phyloP scores from a whole-genome alignment of 2,888 invertebrate species.

The Clepsis dumicolana region DNA sequence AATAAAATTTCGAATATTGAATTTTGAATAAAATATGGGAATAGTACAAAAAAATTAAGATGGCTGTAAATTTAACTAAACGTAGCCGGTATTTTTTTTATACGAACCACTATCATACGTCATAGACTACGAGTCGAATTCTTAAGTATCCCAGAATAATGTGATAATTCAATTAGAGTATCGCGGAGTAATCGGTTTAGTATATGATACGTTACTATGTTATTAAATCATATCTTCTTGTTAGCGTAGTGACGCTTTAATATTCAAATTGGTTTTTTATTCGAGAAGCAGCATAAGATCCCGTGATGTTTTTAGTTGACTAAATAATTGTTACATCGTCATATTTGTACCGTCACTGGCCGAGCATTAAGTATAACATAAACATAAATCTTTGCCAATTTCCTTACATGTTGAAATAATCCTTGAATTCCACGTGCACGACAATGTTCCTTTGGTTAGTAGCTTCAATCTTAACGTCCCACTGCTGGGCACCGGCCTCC shows the following conservation, averaged over 20 bases:
- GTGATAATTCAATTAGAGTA: slow-evolving; percentile 21
- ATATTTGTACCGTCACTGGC: no score
- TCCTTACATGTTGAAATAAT: no score
- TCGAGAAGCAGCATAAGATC: slow-evolving; percentile 45
- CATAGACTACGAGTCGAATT: slow-evolving; percentile 12
- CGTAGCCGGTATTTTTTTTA: not conserved
- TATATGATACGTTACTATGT: slow-evolving; percentile 9
- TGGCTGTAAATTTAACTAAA: not conserved
- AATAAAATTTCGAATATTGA: no score
- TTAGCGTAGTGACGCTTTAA: slow-evolving; percentile 28
- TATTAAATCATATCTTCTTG: slow-evolving; percentile 14
- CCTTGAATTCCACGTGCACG: no score
- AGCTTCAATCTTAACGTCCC: no score
- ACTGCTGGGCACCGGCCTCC: no score
- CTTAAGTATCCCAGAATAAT: slow-evolving; percentile 16
- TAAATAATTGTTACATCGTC: no score
- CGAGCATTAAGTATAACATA: no score
- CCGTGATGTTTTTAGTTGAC: not conserved
- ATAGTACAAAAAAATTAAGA: not conserved
- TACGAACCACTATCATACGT: not conserved
- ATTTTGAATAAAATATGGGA: not conserved
- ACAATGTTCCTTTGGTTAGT: no score
- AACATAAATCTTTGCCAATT: no score
- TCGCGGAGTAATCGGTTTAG: not conserved
- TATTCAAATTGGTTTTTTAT: slow-evolving; percentile 48